phyloP scores from a whole-genome alignment of 2,888 invertebrate genomes.

The Rutpela maculata region DNA sequence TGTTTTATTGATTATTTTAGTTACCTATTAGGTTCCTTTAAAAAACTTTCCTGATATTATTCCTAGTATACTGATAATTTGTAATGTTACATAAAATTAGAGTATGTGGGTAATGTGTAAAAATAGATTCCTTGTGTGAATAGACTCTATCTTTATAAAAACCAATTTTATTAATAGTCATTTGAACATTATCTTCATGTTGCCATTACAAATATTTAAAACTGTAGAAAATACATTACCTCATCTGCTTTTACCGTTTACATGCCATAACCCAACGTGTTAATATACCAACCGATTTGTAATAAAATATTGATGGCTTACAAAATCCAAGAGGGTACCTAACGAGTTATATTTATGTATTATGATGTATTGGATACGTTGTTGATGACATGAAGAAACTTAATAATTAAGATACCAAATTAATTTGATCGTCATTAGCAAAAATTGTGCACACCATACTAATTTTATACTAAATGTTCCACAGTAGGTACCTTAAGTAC shows the following conservation, averaged over 20 bases:
- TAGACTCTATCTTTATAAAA: constrained; percentile 28
- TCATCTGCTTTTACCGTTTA: neutral
- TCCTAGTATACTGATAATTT: neutral
- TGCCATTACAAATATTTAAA: constrained; percentile 22
- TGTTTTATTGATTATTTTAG: neutral
- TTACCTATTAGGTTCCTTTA: neutral
- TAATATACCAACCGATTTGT: neutral
- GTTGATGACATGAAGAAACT: neutral
- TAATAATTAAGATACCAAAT: too few species aligned
- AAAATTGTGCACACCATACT: too few species aligned
- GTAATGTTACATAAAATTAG: constrained; percentile 29
- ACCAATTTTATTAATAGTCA: constrained; percentile 38
- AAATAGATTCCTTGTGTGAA: constrained; percentile 33
- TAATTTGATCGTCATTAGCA: too few species aligned
- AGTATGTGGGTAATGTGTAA: constrained; percentile 34
- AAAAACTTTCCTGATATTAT: neutral
- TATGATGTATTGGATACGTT: neutral
- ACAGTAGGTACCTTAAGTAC: too few species aligned
- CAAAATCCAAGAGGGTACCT: neutral
- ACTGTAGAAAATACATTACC: constrained; percentile 20
- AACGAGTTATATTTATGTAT: neutral
- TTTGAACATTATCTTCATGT: constrained; percentile 30
- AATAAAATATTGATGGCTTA: neutral
- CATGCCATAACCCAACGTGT: neutral
- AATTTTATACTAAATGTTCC: too few species aligned